A percentile compares a stretch with the other conserved stretches of the same genome.
Conservation (phyloP, 2,113 vertebrate species). For the Mionectes macconnelli region DNA sequence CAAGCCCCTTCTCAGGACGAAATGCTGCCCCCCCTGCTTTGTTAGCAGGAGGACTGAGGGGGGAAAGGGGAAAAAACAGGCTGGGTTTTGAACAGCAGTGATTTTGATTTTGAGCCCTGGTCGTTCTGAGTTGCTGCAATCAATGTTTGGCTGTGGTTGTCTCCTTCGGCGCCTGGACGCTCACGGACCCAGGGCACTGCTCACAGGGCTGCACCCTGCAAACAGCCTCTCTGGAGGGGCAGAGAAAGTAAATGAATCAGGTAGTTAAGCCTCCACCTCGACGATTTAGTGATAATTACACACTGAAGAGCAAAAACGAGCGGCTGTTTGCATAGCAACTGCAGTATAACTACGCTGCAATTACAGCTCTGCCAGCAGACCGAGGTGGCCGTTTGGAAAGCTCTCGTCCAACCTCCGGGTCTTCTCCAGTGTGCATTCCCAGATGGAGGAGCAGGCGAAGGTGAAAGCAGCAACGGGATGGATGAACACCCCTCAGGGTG, state of each 20-base stretch:
- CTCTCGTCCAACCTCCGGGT: neutral
- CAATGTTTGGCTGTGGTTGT: neutral
- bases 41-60: neutral
- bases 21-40: neutral
- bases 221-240: neutral
- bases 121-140: neutral
- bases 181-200: neutral
- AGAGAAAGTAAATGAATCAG: neutral
- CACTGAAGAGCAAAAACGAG: neutral
- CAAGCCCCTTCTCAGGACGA: neutral
- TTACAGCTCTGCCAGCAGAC: neutral
- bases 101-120: neutral
- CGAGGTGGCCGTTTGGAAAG: neutral
- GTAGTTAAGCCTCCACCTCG: slow-evolving; percentile 10
- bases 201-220: rapidly evolving
- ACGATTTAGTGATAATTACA: slow-evolving; percentile 45
- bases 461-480: neutral
- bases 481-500: neutral
- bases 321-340: slow-evolving; percentile 23
- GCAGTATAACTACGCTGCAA: neutral
- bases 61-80: neutral
- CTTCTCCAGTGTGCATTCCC: neutral
- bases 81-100: neutral
- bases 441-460: neutral
- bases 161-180: neutral